Percentiles rank a stretch among this genome's conserved stretches.
Conservation (phyloP, 2,888 invertebrate species). For the Scaptomyza cyrtandrae region DNA sequence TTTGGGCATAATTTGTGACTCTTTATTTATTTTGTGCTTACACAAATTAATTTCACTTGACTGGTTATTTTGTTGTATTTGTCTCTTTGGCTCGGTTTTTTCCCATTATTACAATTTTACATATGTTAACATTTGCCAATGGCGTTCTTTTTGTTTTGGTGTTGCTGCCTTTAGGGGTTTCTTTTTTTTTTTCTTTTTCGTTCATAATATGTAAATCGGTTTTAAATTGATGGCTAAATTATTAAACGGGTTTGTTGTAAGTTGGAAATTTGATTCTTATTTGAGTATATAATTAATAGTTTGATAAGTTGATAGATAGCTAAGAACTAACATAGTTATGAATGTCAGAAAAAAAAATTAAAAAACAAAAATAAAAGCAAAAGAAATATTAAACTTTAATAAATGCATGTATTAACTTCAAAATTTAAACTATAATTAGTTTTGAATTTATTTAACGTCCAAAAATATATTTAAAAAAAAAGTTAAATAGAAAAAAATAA, state of each 20-base stretch:
- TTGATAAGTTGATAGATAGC: background rate
- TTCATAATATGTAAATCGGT: conserved; percentile 28
- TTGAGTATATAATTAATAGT: conserved; percentile 12
- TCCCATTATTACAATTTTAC: conserved; percentile 55
- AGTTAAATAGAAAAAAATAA: too few species aligned
- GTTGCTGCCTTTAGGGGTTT: conserved; percentile 16
- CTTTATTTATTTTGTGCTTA: conserved; percentile 73
- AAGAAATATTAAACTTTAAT: too few species aligned
- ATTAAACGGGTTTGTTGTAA: conserved; percentile 48
- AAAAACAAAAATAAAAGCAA: too few species aligned
- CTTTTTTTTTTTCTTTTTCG: conserved; percentile 1
- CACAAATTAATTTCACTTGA: conserved; percentile 72
- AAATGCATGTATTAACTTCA: too few species aligned
- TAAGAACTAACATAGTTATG: background rate
- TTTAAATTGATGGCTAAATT: conserved; percentile 57
- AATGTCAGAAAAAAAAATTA: background rate
- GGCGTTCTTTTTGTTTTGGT: conserved; percentile 4
- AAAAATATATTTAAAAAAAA: too few species aligned
- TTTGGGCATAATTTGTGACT: conserved; percentile 82
- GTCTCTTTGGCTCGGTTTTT: conserved; percentile 4
- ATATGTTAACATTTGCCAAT: conserved; percentile 77
- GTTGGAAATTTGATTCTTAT: conserved; percentile 16
- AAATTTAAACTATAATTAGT: too few species aligned
- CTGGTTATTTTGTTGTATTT: conserved; percentile 55
- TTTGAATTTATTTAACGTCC: too few species aligned